Conservation (phyloP, 2,888 invertebrate genomes). For the Phyto melanocephala region DNA sequence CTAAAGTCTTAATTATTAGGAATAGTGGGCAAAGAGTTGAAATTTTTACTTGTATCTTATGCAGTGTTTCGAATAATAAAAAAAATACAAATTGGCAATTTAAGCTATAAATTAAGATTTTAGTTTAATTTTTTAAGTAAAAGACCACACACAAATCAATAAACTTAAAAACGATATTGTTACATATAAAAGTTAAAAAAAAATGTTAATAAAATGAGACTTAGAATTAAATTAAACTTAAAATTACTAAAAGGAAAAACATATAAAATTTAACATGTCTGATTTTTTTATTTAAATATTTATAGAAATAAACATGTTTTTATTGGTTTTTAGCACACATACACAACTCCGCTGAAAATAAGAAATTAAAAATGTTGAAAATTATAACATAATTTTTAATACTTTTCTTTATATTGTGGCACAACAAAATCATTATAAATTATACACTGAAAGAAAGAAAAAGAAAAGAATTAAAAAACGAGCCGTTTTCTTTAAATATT, state of each 20-base stretch:
- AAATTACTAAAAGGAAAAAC: slow-evolving; percentile 36
- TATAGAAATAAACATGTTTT: slow-evolving; percentile 32
- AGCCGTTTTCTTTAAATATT: slow-evolving; percentile 38
- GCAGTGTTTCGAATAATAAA: too few species aligned
- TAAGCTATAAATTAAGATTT: neutral
- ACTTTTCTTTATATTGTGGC: slow-evolving; percentile 38
- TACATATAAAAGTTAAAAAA: slow-evolving; percentile 34
- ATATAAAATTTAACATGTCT: slow-evolving; percentile 14
- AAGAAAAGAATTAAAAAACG: slow-evolving; percentile 39
- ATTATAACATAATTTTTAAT: slow-evolving; percentile 28
- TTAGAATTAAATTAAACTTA: slow-evolving; percentile 52
- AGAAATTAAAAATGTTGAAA: slow-evolving; percentile 51
- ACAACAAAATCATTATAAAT: slow-evolving; percentile 54
- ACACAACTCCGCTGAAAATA: slow-evolving; percentile 57
- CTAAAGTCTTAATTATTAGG: slow-evolving; percentile 13
- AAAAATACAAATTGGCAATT: too few species aligned
- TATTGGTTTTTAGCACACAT: slow-evolving; percentile 42
- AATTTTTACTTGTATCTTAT: too few species aligned
- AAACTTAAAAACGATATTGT: slow-evolving; percentile 21
- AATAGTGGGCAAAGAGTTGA: neutral
- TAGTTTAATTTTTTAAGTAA: slow-evolving; percentile 1
- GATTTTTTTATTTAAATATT: slow-evolving; percentile 36
- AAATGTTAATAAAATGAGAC: slow-evolving; percentile 22
- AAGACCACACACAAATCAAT: neutral
- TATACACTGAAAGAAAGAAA: slow-evolving; percentile 62